Base-by-base conservation (phyloP, 2,113 vertebrate species). In the Grammomys dolichurus region DNA sequence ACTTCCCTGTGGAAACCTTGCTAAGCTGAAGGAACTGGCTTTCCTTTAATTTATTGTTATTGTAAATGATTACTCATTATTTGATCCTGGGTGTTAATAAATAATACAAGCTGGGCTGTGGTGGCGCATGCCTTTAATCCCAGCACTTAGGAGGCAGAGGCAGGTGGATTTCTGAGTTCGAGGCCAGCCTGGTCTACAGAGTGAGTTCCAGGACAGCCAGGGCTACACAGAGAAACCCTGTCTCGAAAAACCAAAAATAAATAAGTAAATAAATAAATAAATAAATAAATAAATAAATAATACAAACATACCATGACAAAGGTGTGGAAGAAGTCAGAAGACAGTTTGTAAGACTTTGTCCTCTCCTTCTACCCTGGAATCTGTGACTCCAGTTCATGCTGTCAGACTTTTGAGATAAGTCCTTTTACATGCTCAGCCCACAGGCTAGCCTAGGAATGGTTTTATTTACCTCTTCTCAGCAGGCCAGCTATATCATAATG, bases 401-500 rank as follows among this genome's bases (percentile, higher is more conserved):
- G 56, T 69, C 43, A 48, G 24, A 43, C 46, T 86, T 69, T 17
- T 10, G 10, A 20, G 84, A 12, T 7, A 48, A 86, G 31, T 3
- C 13, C 31, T n/a, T 54, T 81, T n/a, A 54, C 43, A 17, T 10
- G 14, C 9, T 22, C 19, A 67, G 3, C 24, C 56, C 40, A 43
- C 11, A 7, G 22, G n/a, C 60, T 65, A 10, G 63, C 2, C 31
- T 36, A 7, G 43, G 60, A 65, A 6, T 65, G 14, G 14, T 46
- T 65, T 46, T 93, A 60, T 92, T 77, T 82, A 92, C 40, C 80
- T 96, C 92, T 54, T 94, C 46, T 70, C 91, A 88, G 86, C 77
- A 70, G n/a, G 36, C 82, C 93, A 97, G 95, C 82, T 97, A 95
- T 22, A 3, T 96, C 96, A 97, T 88, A 97, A 95, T 96, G 96